Evolutionary conservation across 2,797 vertebrate genomes (phyloP).

Genomic region (Rallus crepitans): DNA sequence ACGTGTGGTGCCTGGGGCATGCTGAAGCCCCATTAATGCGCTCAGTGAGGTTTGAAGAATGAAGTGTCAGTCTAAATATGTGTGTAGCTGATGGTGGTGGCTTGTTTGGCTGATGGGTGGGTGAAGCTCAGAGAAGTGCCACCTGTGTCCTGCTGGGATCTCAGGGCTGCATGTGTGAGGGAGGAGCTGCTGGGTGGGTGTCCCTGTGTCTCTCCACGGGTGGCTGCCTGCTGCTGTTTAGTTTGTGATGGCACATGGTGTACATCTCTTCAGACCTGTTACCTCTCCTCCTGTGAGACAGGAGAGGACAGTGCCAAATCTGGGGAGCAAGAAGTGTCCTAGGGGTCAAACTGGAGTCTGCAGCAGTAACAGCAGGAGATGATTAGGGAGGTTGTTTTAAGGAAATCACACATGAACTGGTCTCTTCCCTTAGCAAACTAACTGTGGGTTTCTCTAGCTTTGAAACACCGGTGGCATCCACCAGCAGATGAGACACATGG

Average conservation of each 20-base stretch:
- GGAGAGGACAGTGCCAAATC: background rate
- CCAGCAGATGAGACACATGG: background rate
- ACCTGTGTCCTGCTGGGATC: background rate
- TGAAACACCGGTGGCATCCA: rapidly evolving
- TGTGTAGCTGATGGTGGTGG: rapidly evolving
- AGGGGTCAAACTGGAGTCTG: rapidly evolving
- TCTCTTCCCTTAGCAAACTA: background rate
- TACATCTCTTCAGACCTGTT: too few species aligned
- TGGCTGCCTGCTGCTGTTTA: background rate
- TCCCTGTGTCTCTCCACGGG: rapidly evolving
- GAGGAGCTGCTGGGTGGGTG: background rate
- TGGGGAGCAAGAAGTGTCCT: background rate
- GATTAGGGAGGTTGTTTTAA: background rate
- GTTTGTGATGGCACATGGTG: rapidly evolving
- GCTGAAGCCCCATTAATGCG: background rate
- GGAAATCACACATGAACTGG: rapidly evolving
- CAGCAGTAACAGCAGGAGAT: background rate
- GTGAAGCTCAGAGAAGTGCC: background rate
- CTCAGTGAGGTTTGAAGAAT: background rate
- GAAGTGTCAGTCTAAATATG: background rate
- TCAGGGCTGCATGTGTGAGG: rapidly evolving
- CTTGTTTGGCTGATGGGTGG: background rate
- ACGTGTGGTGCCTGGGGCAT: background rate
- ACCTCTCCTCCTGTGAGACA: background rate
- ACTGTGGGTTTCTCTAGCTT: background rate